phyloP scores from a whole-genome alignment of 2,797 vertebrate species.

The Centroberyx gerrardi region DNA sequence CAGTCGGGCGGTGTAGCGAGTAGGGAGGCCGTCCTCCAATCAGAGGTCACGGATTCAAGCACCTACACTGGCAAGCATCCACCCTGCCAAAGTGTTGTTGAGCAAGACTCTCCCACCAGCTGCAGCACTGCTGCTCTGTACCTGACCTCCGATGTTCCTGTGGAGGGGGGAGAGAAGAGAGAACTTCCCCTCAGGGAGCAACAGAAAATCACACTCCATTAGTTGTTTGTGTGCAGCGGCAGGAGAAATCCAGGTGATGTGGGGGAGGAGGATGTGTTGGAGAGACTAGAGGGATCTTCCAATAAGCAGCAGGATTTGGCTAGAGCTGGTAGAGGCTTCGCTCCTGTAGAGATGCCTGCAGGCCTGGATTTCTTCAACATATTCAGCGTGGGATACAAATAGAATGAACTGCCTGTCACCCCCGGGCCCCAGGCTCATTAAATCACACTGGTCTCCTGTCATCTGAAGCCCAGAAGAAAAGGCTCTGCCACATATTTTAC shows the following conservation, averaged over 20 bases:
- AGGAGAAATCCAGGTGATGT: conserved; percentile 18
- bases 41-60: too few species aligned
- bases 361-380: conserved; percentile 46
- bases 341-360: conserved; percentile 45
- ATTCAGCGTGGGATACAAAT: conserved; percentile 40
- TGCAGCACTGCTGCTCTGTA: background rate
- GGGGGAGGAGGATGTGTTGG: background rate
- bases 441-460: conserved; percentile 19
- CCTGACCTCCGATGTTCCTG: background rate
- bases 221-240: background rate
- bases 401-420: conserved; percentile 26
- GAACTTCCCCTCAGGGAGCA: background rate
- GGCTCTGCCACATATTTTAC: too few species aligned
- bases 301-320: conserved; percentile 29
- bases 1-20: too few species aligned
- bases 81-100: too few species aligned
- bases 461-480: background rate
- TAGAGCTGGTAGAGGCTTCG: conserved; percentile 7
- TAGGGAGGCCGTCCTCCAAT: too few species aligned
- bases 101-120: too few species aligned
- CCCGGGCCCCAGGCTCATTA: conserved; percentile 2
- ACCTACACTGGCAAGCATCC: too few species aligned
- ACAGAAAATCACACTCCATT: too few species aligned
- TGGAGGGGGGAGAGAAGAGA: too few species aligned
- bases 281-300: conserved; percentile 7